A percentile compares a stretch with the other conserved stretches of the same genome.
phyloP scores from a whole-genome alignment of 2,797 vertebrate species.

The Phataginus tetradactyla region DNA sequence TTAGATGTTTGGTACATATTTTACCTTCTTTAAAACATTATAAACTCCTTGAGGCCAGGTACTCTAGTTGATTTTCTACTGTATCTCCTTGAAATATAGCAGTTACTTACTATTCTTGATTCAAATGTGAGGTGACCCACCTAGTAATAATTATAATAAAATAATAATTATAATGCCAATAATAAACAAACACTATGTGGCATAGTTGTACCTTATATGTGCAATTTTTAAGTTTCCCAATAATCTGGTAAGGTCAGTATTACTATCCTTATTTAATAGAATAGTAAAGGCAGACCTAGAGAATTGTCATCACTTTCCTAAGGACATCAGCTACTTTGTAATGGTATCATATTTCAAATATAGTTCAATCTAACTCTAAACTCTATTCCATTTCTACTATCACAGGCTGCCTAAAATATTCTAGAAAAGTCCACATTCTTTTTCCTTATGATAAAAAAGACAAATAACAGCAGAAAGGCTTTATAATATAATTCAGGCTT shows the following conservation, averaged over 20 bases:
- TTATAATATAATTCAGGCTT: background rate
- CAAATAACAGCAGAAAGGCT: background rate
- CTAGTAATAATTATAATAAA: background rate
- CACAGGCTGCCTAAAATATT: background rate
- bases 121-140: background rate
- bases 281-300: background rate
- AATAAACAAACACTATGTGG: background rate
- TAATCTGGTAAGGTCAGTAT: background rate
- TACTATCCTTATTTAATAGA: background rate
- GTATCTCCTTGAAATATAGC: background rate
- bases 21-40: background rate
- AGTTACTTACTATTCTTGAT: background rate
- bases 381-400: background rate
- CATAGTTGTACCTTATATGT: too few relatives aligned
- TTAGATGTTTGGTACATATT: background rate
- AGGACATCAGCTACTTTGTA: background rate
- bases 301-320: background rate
- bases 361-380: background rate
- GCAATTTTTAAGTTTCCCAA: background rate
- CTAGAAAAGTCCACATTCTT: background rate
- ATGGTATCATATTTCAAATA: background rate
- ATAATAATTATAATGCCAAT: background rate
- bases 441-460: background rate
- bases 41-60: background rate
- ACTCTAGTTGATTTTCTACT: background rate